Conservation (phyloP, 2,797 vertebrate genomes). For the Thripadectes ignobilis region DNA sequence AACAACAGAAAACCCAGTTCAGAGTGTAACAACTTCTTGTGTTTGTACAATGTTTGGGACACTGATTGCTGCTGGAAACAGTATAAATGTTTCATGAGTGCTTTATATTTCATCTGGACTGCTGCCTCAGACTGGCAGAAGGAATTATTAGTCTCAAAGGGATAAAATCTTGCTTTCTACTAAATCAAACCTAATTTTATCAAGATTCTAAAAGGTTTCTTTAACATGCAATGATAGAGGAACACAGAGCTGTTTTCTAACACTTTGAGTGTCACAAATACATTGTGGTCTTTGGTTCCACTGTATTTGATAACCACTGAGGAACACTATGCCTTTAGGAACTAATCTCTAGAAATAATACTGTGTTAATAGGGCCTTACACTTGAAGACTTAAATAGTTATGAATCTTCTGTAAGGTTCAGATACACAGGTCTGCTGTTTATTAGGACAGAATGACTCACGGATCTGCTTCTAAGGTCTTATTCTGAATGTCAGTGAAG, state of each 20-base stretch:
- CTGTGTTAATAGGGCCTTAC: neutral
- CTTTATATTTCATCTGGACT: conserved; percentile 7
- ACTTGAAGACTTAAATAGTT: neutral
- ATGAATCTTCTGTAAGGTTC: neutral
- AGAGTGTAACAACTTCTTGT: neutral
- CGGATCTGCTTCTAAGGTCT: neutral
- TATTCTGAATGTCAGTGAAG: neutral
- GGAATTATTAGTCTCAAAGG: neutral
- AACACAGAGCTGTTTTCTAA: neutral
- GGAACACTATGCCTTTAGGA: neutral
- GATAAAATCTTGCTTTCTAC: neutral
- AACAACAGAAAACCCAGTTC: neutral
- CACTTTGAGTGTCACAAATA: neutral
- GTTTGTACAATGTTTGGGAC: neutral
- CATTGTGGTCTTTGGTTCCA: neutral
- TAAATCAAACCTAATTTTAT: neutral
- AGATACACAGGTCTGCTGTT: neutral
- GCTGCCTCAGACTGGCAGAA: neutral
- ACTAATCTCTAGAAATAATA: neutral
- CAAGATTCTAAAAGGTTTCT: neutral
- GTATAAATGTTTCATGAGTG: neutral
- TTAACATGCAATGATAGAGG: neutral
- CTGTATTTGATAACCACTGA: neutral
- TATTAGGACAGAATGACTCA: neutral
- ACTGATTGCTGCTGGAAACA: neutral